Evolutionary conservation across 1,140 invertebrate species (phyloP).

Genomic region (Brachionus rotundiformis): DNA sequence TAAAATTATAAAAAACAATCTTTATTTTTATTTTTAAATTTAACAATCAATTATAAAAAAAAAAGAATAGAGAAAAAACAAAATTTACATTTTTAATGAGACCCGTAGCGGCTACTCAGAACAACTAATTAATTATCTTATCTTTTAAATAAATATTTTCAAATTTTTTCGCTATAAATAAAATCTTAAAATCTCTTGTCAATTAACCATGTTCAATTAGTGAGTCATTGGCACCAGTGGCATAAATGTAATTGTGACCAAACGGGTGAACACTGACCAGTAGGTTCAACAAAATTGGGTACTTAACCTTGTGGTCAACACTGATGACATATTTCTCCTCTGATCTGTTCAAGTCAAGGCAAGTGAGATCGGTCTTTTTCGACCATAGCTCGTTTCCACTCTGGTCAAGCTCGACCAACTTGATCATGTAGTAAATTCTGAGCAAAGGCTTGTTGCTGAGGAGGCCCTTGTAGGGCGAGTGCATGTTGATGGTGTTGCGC

Average conservation of each 20-base stretch:
- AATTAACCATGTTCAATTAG: background rate
- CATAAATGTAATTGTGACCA: background rate
- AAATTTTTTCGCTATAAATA: conserved; percentile 2
- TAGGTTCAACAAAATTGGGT: conserved; percentile 32
- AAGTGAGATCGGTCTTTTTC: background rate
- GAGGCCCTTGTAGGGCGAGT: conserved; percentile 40
- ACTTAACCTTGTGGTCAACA: background rate
- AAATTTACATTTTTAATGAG: background rate
- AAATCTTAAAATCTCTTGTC: background rate
- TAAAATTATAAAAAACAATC: background rate
- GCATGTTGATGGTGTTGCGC: conserved; percentile 36
- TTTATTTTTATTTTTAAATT: conserved; percentile 22
- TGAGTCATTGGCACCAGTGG: background rate
- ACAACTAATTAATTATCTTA: background rate
- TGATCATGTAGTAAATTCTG: conserved; percentile 22
- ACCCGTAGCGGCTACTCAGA: background rate
- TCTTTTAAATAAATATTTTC: background rate
- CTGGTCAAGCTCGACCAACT: conserved; percentile 4
- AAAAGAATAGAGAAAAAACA: background rate
- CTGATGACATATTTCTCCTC: conserved; percentile 21
- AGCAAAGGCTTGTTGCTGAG: conserved; percentile 15
- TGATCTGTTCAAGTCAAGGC: conserved; percentile 6
- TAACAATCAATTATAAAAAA: background rate
- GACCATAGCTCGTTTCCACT: conserved; percentile 42
- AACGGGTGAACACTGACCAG: conserved; percentile 36